Percentiles rank a stretch among this genome's conserved stretches.
Evolutionary conservation across 2,888 invertebrate genomes (phyloP).

Genomic region (Thalpophila matura): DNA sequence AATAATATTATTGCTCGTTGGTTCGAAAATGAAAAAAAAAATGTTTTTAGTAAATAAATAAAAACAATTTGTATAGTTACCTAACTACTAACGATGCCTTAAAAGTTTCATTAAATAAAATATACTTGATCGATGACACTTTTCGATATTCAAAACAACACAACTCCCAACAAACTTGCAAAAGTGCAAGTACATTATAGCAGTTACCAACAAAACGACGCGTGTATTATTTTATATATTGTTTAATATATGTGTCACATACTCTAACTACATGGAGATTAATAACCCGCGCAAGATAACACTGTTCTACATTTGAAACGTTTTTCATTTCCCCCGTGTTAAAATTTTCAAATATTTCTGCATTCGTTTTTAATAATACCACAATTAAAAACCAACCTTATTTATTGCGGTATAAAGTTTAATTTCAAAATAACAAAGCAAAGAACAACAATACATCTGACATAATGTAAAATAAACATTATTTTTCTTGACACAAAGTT

Average conservation of each 20-base stretch:
- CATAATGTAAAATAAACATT: conserved; percentile 30
- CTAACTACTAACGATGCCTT: too few species aligned
- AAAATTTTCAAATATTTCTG: conserved; percentile 62
- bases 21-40: too few species aligned
- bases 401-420: neutral
- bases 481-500: conserved; percentile 29
- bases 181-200: neutral
- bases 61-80: too few species aligned
- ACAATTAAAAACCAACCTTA: conserved; percentile 28
- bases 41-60: too few species aligned
- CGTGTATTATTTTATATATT: conserved; percentile 34
- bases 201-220: conserved; percentile 18
- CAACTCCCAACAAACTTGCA: neutral
- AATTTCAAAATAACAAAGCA: conserved; percentile 19
- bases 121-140: too few species aligned
- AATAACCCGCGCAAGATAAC: conserved; percentile 50
- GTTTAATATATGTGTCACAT: conserved; percentile 51
- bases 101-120: too few species aligned
- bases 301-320: conserved; percentile 50
- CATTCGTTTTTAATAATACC: conserved; percentile 33
- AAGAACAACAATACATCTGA: conserved; percentile 15
- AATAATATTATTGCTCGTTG: too few species aligned
- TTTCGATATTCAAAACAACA: too few species aligned
- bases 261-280: conserved; percentile 57
- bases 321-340: conserved; percentile 63